These are phyloP conservation scores for Aporophyla lueneburgensis DNA, from an alignment of 2,888 invertebrate genomes.

Conservation along the genomic window DNA sequence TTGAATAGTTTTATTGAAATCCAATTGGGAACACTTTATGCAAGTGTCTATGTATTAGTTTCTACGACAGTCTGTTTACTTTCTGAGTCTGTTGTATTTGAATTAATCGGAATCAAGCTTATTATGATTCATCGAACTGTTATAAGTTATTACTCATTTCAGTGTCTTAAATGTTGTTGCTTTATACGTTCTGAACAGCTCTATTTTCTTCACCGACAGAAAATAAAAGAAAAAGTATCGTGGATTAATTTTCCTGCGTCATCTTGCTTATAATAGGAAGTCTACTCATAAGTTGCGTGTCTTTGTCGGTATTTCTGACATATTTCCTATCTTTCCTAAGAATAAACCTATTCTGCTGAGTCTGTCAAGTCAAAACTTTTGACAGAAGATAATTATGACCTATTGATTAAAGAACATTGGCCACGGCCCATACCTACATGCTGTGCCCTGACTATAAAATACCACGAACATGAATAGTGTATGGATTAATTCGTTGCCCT, in stretches of 20 bases:
- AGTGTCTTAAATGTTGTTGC: conserved; percentile 1
- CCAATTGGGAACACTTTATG: not conserved
- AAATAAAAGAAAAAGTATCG: conserved; percentile 27
- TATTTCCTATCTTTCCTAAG: not conserved
- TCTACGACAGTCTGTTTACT: conserved; percentile 13
- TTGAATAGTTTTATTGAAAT: conserved; percentile 5
- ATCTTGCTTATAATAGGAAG: conserved; percentile 19
- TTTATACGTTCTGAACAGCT: not conserved
- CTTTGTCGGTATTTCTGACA: conserved; percentile 5
- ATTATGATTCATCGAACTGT: conserved; percentile 17
- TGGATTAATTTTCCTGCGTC: conserved; percentile 26
- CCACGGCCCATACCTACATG: no score
- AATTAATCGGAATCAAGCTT: conserved; percentile 10
- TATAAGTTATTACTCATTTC: conserved; percentile 11
- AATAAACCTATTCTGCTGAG: not conserved
- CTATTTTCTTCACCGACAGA: conserved; percentile 13
- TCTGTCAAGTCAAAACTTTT: not conserved
- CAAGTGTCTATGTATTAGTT: not conserved
- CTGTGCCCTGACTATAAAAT: no score
- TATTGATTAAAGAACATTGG: no score
- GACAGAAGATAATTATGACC: not conserved
- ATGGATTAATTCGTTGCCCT: no score
- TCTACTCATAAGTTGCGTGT: conserved; percentile 14
- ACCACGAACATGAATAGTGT: no score
- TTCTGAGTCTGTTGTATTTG: conserved; percentile 12